phyloP scores from a whole-genome alignment of 1,140 invertebrate genomes.

The Tetramorium parvispinum region DNA sequence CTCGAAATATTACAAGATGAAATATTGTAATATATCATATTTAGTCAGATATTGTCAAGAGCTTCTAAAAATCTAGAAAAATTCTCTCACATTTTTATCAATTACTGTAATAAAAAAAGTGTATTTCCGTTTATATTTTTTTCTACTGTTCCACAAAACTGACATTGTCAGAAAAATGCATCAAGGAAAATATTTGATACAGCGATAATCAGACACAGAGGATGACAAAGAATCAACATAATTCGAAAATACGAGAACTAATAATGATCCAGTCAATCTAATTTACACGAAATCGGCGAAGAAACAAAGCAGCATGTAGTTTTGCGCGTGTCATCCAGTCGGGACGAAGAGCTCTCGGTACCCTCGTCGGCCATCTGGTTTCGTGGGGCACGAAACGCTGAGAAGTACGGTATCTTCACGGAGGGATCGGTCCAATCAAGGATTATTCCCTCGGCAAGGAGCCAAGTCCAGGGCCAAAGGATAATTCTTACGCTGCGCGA shows the following conservation, averaged over 20 bases:
- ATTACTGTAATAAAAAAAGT: not conserved
- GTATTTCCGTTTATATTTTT: not conserved
- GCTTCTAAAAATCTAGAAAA: not conserved
- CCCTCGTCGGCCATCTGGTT: constrained; percentile 48
- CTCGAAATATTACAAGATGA: not conserved
- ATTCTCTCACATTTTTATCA: not conserved
- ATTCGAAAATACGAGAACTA: not conserved
- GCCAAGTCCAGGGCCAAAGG: constrained; percentile 40
- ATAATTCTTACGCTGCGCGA: constrained; percentile 64
- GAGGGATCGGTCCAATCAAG: constrained; percentile 71
- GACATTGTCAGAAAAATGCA: not conserved
- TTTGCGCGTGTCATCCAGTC: constrained; percentile 38
- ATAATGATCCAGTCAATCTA: not conserved
- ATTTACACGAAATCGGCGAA: not conserved
- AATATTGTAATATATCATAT: not conserved
- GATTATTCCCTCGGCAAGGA: constrained; percentile 21
- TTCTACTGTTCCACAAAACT: not conserved
- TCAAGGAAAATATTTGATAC: no score
- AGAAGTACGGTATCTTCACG: constrained; percentile 48
- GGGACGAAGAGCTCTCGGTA: constrained; percentile 18
- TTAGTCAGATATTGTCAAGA: not conserved
- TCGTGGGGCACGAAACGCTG: constrained; percentile 8
- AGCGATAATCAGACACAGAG: not conserved
- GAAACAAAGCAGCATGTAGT: constrained; percentile 6
- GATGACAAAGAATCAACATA: not conserved